Conservation (phyloP, 1,140 invertebrate genomes). For the Macrobrachium nipponense region DNA sequence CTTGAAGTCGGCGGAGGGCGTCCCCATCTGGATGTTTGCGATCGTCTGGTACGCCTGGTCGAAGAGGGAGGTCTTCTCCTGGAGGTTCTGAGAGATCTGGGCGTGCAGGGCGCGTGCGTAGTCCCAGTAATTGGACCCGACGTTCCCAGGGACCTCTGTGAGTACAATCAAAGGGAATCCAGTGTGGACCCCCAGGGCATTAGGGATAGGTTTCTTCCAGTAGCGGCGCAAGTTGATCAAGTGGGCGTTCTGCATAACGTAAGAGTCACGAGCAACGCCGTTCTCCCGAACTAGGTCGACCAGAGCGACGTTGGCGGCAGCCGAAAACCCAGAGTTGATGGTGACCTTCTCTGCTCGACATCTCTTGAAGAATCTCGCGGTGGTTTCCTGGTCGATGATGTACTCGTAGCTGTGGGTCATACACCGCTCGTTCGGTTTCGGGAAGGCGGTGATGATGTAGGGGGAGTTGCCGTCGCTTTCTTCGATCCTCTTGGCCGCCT, state of each 20-base stretch:
- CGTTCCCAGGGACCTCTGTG: background rate
- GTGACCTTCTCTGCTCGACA: constrained; percentile 31
- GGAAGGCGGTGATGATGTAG: background rate
- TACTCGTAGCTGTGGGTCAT: background rate
- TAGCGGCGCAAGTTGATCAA: constrained; percentile 18
- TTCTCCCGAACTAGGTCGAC: constrained; percentile 24
- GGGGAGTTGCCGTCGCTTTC: background rate
- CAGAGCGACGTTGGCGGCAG: background rate
- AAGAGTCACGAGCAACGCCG: constrained; percentile 13
- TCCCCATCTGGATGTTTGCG: background rate
- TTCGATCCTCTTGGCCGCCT: background rate
- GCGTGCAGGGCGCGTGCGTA: constrained; percentile 11
- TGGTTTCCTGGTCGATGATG: constrained; percentile 9
- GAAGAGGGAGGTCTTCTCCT: background rate
- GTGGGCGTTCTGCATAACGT: background rate
- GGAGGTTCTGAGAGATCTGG: background rate
- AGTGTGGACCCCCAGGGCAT: constrained; percentile 15
- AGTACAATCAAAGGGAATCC: background rate
- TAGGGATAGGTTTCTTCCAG: constrained; percentile 11
- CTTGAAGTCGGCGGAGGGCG: background rate
- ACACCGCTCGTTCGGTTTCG: background rate
- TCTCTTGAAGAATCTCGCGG: constrained; percentile 12
- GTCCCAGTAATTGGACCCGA: constrained; percentile 30
- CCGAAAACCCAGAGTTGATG: constrained; percentile 19
- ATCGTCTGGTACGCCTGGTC: background rate